Base-by-base conservation (phyloP, 1,140 invertebrate species). In the Tetragnatha versicolor region DNA sequence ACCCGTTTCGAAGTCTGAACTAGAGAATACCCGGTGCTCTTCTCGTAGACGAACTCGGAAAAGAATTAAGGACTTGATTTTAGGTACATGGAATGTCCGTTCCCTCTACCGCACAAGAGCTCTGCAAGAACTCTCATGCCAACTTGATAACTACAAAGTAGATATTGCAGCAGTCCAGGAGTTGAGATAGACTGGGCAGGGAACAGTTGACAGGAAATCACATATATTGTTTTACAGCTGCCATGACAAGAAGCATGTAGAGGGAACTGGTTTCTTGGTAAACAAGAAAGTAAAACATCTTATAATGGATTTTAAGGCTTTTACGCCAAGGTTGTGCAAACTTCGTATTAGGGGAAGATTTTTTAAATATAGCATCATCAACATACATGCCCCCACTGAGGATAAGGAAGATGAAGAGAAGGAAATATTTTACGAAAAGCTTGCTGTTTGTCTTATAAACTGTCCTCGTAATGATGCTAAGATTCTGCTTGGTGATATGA, bases 41-140 rank as follows among this genome's bases (percentile, higher is more conserved):
- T 17, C 55, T 29, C 14, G 51, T 53, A 53, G 51, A 53, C 51
- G 51, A 53, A 53, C 51, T 53, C 22, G 51, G 51, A 53, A 53
- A 53, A 53, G 51, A 25, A n/a, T n/a, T 20, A 53, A 53, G 51
- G 9, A 53, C 51, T 53, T 9, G 51, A 53, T 53, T 53, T 53
- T 53, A 10, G 51, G 51, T 53, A 20, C 51, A 1, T 53, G 51
- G 51, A 53, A 53, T 53, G 51, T n/a, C 9, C 51, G 51, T 25
- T 53, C 51, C 22, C 51, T 53, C 51, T 53, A 53, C 25, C 51
- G 1, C 10, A 10, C 51, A 20, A 53, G 51, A 53, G 17, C 1
- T 25, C 51, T 1, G 51, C 51, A 3, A 25, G 51, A 53, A 22
- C 51, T 53, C 25, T 20, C 25, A 2, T 22, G 25, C 10, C 51